phyloP scores from a whole-genome alignment of 2,797 vertebrate species.

The Hafferia zeledoni region DNA sequence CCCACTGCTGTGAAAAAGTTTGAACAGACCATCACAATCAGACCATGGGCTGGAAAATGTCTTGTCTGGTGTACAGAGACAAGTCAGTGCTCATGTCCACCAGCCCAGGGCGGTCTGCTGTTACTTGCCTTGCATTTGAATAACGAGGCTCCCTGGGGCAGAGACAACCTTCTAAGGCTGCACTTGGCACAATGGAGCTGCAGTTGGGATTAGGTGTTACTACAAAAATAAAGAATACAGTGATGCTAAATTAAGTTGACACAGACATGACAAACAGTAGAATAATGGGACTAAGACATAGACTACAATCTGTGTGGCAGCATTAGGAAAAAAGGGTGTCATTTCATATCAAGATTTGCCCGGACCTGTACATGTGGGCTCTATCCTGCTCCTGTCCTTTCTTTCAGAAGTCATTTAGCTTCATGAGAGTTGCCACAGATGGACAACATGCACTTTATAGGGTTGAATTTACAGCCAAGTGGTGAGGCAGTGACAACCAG shows the following conservation, averaged over 20 bases:
- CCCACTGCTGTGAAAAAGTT: not conserved
- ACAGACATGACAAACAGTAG: not conserved
- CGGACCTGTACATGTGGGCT: rapidly evolving
- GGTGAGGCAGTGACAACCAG: not conserved
- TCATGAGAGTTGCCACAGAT: not conserved
- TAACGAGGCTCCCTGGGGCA: not conserved
- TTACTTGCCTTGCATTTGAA: not conserved
- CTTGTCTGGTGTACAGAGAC: not conserved
- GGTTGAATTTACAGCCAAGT: not conserved
- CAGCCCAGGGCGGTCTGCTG: not conserved
- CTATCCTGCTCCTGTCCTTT: not conserved
- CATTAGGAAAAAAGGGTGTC: not conserved
- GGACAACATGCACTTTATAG: not conserved
- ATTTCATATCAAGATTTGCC: not conserved
- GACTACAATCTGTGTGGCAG: not conserved
- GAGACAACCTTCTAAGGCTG: not conserved
- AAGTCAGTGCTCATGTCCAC: not conserved
- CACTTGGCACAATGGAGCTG: not conserved
- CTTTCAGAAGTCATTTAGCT: not conserved
- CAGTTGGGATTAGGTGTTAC: not conserved
- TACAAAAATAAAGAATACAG: not conserved
- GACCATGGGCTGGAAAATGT: not conserved
- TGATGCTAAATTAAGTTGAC: not conserved
- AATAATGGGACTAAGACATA: not conserved
- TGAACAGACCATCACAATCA: not conserved